Evolutionary conservation across 2,888 invertebrate genomes (phyloP).

Genomic region (Dendrolimus pini): DNA sequence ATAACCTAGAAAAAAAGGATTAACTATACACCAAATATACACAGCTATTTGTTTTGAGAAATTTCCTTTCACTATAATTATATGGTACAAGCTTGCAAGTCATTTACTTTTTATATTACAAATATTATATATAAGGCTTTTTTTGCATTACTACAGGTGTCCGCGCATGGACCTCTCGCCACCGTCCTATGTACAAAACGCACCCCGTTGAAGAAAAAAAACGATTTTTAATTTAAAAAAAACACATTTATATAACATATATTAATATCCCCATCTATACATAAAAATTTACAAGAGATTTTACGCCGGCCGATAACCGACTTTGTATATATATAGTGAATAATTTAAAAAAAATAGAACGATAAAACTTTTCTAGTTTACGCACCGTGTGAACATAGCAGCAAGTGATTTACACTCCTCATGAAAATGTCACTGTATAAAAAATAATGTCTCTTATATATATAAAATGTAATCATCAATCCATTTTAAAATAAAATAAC

Average conservation of each 20-base stretch:
- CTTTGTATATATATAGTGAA: slow-evolving; percentile 33
- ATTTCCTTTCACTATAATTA: slow-evolving; percentile 52
- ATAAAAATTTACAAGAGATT: slow-evolving; percentile 72
- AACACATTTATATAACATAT: slow-evolving; percentile 58
- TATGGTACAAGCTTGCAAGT: slow-evolving; percentile 65
- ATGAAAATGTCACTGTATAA: too few relatives aligned
- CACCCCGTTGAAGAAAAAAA: slow-evolving; percentile 37
- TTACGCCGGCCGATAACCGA: slow-evolving; percentile 52
- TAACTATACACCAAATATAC: slow-evolving; percentile 75
- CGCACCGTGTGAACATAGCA: slow-evolving; percentile 12
- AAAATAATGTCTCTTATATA: slow-evolving; percentile 9
- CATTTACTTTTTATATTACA: slow-evolving; percentile 51
- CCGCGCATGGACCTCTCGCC: slow-evolving; percentile 29
- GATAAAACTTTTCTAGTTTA: background rate
- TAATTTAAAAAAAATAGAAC: slow-evolving; percentile 47
- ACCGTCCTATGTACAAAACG: slow-evolving; percentile 46
- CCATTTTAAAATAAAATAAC: too few relatives aligned
- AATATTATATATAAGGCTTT: slow-evolving; percentile 49
- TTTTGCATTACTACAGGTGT: slow-evolving; percentile 47
- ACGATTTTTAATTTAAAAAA: slow-evolving; percentile 1
- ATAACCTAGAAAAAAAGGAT: slow-evolving; percentile 49
- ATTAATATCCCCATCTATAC: slow-evolving; percentile 73
- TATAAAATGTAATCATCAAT: too few relatives aligned
- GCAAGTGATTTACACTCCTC: slow-evolving; percentile 1
- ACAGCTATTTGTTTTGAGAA: slow-evolving; percentile 54